A percentile compares a stretch with the other conserved stretches of the same genome.
phyloP scores from a whole-genome alignment of 1,140 invertebrate genomes.

The Drosophila pandora region DNA sequence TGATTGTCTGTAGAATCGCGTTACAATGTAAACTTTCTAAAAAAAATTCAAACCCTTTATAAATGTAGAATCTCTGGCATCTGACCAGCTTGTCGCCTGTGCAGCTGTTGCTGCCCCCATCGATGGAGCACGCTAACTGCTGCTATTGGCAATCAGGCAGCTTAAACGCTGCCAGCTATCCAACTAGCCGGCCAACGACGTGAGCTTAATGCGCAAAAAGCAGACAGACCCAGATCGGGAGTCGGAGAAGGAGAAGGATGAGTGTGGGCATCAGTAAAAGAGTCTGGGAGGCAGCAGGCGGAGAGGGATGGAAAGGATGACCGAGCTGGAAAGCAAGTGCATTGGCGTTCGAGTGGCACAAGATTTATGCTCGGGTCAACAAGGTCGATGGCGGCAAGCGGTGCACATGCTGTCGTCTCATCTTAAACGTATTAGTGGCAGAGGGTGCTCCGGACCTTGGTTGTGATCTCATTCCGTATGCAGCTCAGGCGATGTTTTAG shows the following conservation, averaged over 20 bases:
- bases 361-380: conserved; percentile 75
- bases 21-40: neutral
- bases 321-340: conserved; percentile 31
- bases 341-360: conserved; percentile 68
- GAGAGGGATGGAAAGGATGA: neutral
- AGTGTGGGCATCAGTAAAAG: conserved; percentile 1
- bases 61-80: neutral
- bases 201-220: conserved; percentile 73
- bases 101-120: conserved; percentile 57
- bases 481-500: conserved; percentile 73
- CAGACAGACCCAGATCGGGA: conserved; percentile 29
- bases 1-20: too few species aligned
- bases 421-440: conserved; percentile 79
- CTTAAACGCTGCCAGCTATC: conserved; percentile 41
- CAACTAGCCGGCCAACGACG: conserved; percentile 46
- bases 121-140: conserved; percentile 45
- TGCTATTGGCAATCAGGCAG: conserved; percentile 61
- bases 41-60: neutral
- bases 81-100: conserved; percentile 65
- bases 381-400: conserved; percentile 65
- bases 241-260: neutral
- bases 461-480: conserved; percentile 67
- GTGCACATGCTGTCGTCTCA: conserved; percentile 81
- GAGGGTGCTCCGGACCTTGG: conserved; percentile 20
- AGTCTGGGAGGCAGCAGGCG: too few species aligned